phyloP scores from a whole-genome alignment of 2,888 invertebrate species.

The Anodontia alba region DNA sequence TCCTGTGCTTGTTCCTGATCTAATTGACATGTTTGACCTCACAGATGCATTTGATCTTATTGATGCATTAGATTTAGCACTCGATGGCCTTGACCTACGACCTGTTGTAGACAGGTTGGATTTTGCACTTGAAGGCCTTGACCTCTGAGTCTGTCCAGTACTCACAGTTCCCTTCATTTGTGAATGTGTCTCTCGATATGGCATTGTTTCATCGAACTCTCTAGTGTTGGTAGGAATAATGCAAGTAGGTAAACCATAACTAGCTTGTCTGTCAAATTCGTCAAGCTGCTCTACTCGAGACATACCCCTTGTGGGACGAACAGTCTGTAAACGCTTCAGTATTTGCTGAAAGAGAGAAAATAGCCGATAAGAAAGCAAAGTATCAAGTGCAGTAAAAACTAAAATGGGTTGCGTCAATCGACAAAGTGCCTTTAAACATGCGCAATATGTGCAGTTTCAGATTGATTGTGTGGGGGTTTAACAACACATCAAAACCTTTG shows the following conservation, averaged over 20 bases:
- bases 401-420: too few species aligned
- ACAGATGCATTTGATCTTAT: conserved; percentile 52
- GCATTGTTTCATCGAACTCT: conserved; percentile 30
- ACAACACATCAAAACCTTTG: too few species aligned
- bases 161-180: conserved; percentile 29
- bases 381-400: too few species aligned
- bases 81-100: conserved; percentile 65
- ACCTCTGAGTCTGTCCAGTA: conserved; percentile 45
- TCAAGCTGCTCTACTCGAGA: conserved; percentile 72
- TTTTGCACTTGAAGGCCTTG: conserved; percentile 68
- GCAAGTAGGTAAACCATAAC: conserved; percentile 74
- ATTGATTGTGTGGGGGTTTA: too few species aligned
- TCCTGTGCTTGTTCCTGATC: conserved; percentile 32
- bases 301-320: conserved; percentile 73
- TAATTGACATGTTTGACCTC: conserved; percentile 40
- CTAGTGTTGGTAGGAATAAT: conserved; percentile 35
- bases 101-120: conserved; percentile 47
- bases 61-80: conserved; percentile 69
- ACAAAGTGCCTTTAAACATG: too few species aligned
- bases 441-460: too few species aligned
- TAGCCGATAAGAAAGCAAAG: not conserved
- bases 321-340: conserved; percentile 71
- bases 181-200: conserved; percentile 24
- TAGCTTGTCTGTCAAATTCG: conserved; percentile 68
- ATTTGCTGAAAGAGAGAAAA: conserved; percentile 68